Percentiles rank a stretch among this genome's conserved stretches.
These are phyloP conservation scores for Chrysina gloriosa DNA, from an alignment of 2,888 invertebrate species.

Conservation along the genomic window DNA sequence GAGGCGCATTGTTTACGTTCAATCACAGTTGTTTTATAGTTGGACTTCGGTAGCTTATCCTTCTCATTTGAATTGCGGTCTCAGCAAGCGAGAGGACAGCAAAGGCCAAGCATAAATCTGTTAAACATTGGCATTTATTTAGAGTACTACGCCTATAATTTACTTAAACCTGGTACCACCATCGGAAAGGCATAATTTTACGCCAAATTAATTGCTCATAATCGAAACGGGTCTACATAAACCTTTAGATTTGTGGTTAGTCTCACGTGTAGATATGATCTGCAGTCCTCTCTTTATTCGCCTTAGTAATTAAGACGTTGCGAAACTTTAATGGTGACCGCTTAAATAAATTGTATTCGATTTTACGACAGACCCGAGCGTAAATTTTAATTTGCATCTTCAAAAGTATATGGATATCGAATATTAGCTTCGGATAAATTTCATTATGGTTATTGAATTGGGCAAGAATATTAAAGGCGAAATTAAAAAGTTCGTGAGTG, in stretches of 20 bases:
- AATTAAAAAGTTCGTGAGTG: slow-evolving; percentile 19
- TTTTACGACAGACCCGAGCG: slow-evolving; percentile 6
- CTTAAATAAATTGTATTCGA: slow-evolving; percentile 1
- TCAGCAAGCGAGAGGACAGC: slow-evolving; percentile 44
- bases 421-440: slow-evolving; percentile 15
- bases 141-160: slow-evolving; percentile 58
- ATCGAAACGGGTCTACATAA: slow-evolving; percentile 20
- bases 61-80: slow-evolving; percentile 63
- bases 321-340: background rate
- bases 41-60: slow-evolving; percentile 54
- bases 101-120: slow-evolving; percentile 58
- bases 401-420: background rate
- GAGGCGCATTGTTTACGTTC: slow-evolving; percentile 63
- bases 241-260: slow-evolving; percentile 9
- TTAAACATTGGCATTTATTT: slow-evolving; percentile 62
- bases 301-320: slow-evolving; percentile 37
- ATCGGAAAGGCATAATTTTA: slow-evolving; percentile 48
- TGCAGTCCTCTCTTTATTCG: background rate
- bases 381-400: slow-evolving; percentile 30
- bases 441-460: slow-evolving; percentile 9
- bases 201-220: slow-evolving; percentile 46
- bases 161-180: slow-evolving; percentile 51
- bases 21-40: slow-evolving; percentile 59
- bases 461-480: slow-evolving; percentile 25
- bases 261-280: background rate